These are phyloP conservation scores for Mythimna vitellina DNA, from an alignment of 2,888 invertebrate species.

Conservation along the genomic window DNA sequence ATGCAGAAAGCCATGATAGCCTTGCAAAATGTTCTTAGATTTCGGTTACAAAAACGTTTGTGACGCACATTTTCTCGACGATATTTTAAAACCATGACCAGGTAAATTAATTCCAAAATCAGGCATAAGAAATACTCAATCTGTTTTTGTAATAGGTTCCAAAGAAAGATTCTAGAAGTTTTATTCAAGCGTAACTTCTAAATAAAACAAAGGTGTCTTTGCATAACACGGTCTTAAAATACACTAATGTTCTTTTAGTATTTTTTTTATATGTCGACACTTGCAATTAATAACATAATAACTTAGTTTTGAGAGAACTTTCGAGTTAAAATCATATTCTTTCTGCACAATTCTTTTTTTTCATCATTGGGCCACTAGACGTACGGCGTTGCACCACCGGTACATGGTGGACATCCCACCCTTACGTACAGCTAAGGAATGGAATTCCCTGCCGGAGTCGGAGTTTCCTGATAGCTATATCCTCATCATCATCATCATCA, in stretches of 20 bases:
- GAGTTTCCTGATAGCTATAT: no score
- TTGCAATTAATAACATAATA: no score
- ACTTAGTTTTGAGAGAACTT: no score
- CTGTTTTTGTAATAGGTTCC: conserved; percentile 31
- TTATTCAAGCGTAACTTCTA: conserved; percentile 40
- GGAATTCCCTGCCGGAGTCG: no score
- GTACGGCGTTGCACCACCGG: no score
- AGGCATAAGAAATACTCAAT: conserved; percentile 30
- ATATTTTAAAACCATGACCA: conserved; percentile 24
- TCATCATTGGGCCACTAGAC: no score
- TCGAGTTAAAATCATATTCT: no score
- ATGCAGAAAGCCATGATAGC: conserved; percentile 2
- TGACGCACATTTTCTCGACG: conserved; percentile 17
- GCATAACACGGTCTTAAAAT: conserved; percentile 39
- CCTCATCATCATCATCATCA: no score
- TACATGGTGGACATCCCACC: no score
- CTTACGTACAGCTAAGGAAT: no score
- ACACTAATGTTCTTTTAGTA: conserved; percentile 19
- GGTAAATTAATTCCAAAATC: conserved; percentile 30
- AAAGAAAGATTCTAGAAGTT: conserved; percentile 23
- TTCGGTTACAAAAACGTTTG: conserved; percentile 4
- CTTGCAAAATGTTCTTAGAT: conserved; percentile 2
- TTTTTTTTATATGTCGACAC: no score
- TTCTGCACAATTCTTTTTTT: no score
- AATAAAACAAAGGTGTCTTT: conserved; percentile 51